Evolutionary conservation across 2,113 vertebrate species (phyloP), one percentile per base, ranked within the genome.

Genomic region (Trinectes maculatus): DNA sequence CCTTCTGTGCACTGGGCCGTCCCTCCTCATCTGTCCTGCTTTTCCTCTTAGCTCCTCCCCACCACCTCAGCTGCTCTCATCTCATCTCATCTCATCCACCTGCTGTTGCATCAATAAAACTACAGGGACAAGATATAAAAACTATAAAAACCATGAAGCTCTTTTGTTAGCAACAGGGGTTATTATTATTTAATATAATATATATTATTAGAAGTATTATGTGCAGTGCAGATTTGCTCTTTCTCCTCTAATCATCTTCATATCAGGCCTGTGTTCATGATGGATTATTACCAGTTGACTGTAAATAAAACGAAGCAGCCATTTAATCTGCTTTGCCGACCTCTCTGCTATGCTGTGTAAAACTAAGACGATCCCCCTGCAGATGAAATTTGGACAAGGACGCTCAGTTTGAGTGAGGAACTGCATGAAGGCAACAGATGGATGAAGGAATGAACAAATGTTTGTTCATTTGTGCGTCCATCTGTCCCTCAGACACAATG

Each of bases 401-500:
- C 56, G 40, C 56, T 48, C 39, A 65, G 26, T 48, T 60, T 75
- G 29, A 69, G 19, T 46, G 61, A 69, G 61, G 74, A 22, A 3
- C 68, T 68, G 74, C 65, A 31, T 43, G 15, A 28, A 19, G 61
- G 18, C 46, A 57, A 70, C 84, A 86, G 85, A 87, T 78, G 84
- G 84, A 57, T 18, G 29, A 59, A 68, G 57, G 62, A 77, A 77
- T 60, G 72, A 82, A 75, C 58, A 85, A 85, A 69, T 28, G 8
- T 62, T 84, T 80, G 67, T 78, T 85, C 82, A 76, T 70, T 86
- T 65, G 49, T 76, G 58, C 2, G 28, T 80, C 87, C 87, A 86
- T 86, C 85, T 90, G 83, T 86, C 63, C 59, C 52, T 61, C 71
- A 56, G 62, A 59, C 69, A 39, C 60, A 59, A 10, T 16, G 34